phyloP scores from a whole-genome alignment of 2,888 invertebrate genomes.

The Electrophaes corylata region DNA sequence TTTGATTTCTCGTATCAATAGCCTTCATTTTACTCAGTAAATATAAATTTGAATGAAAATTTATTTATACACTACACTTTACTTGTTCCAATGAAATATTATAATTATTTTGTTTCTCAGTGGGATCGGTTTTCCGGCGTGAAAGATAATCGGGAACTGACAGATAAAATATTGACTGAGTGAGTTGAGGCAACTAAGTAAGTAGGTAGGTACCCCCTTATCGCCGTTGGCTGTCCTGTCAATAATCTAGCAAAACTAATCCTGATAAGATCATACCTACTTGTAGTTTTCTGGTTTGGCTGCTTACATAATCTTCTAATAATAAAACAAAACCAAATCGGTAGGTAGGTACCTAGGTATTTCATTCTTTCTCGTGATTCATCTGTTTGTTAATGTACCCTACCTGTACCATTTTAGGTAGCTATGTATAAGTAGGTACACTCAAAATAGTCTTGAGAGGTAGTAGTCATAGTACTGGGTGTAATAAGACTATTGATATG shows the following conservation, averaged over 20 bases:
- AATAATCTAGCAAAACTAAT: slow-evolving; percentile 51
- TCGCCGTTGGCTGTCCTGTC: slow-evolving; percentile 60
- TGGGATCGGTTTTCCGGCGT: slow-evolving; percentile 49
- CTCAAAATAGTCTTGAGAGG: too few species aligned
- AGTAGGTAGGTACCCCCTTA: slow-evolving; percentile 51
- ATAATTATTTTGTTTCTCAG: not conserved
- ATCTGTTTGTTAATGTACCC: too few species aligned
- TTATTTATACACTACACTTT: slow-evolving; percentile 10
- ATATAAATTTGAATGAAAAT: not conserved
- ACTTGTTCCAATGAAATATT: not conserved
- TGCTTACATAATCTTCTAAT: too few species aligned
- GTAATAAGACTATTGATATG: too few species aligned
- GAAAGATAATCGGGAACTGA: slow-evolving; percentile 53
- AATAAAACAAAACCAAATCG: too few species aligned
- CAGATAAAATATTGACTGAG: slow-evolving; percentile 38
- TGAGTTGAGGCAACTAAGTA: not conserved
- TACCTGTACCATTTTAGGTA: too few species aligned
- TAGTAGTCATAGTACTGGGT: too few species aligned
- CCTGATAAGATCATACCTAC: slow-evolving; percentile 3
- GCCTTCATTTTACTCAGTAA: slow-evolving; percentile 53
- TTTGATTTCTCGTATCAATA: slow-evolving; percentile 54
- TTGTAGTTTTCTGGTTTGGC: slow-evolving; percentile 6
- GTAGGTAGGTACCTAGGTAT: too few species aligned
- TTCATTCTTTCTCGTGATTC: not conserved
- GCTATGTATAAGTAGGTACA: too few species aligned